A percentile compares a stretch with the other conserved stretches of the same genome.
Conservation (phyloP, 2,113 vertebrate genomes). For the Haemorhous mexicanus region DNA sequence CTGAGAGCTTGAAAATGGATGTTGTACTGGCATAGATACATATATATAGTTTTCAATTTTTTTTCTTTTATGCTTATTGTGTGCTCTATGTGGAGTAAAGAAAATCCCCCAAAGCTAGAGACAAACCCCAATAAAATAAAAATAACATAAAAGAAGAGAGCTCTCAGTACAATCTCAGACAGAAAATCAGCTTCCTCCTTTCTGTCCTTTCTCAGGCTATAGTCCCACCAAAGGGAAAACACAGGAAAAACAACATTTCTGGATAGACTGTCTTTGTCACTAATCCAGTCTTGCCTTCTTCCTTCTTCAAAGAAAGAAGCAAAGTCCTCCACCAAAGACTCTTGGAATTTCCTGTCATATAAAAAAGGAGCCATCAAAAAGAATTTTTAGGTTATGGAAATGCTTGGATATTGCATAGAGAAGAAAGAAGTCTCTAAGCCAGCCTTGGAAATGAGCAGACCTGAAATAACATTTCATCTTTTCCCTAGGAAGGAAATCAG, state of each 20-base stretch:
- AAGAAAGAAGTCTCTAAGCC: neutral
- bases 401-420: neutral
- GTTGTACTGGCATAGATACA: neutral
- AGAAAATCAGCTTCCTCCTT: neutral
- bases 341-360: neutral
- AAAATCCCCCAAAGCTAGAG: neutral
- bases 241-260: neutral
- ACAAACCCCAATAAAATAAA: neutral
- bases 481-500: neutral
- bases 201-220: neutral
- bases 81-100: neutral
- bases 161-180: neutral
- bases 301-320: neutral
- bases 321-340: neutral
- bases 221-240: neutral
- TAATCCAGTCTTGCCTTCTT: neutral
- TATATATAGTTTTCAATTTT: neutral
- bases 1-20: neutral
- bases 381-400: neutral
- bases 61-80: neutral
- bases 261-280: neutral
- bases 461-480: neutral
- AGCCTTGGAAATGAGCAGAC: neutral
- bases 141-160: neutral
- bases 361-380: neutral